These are phyloP conservation scores for Metellina segmentata DNA, from an alignment of 2,888 invertebrate genomes.

Conservation along the genomic window DNA sequence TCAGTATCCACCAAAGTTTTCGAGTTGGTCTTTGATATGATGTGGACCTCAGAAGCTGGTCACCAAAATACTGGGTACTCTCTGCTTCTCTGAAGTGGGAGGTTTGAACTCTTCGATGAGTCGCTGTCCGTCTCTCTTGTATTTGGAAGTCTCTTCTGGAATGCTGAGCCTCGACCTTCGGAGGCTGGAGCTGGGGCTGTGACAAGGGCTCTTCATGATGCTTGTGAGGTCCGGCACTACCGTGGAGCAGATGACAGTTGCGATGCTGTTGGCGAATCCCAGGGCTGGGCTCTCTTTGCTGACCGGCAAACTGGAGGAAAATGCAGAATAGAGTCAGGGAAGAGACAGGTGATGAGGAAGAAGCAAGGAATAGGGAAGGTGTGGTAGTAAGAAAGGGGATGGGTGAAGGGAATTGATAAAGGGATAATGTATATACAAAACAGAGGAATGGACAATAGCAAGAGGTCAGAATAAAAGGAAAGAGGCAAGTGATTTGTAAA, in stretches of 20 bases:
- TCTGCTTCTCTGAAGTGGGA: slow-evolving; percentile 46
- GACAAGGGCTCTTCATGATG: slow-evolving; percentile 64
- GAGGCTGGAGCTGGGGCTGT: slow-evolving; percentile 74
- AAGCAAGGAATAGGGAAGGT: background rate
- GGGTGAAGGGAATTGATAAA: no score
- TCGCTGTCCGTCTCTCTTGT: slow-evolving; percentile 11
- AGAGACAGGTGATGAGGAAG: background rate
- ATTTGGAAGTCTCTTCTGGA: slow-evolving; percentile 59
- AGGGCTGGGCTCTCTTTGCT: slow-evolving; percentile 77
- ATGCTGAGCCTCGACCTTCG: slow-evolving; percentile 74
- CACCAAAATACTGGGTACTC: slow-evolving; percentile 76
- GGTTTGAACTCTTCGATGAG: slow-evolving; percentile 41
- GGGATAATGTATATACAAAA: background rate
- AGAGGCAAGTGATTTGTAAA: no score
- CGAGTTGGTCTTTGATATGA: background rate
- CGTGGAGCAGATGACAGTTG: slow-evolving; percentile 64
- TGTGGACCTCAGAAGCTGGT: slow-evolving; percentile 71
- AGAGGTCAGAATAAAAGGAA: background rate
- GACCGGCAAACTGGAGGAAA: slow-evolving; percentile 71
- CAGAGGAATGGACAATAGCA: background rate
- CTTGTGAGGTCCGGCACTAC: slow-evolving; percentile 63
- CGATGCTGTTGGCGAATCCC: slow-evolving; percentile 72
- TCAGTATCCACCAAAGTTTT: background rate
- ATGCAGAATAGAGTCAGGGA: background rate
- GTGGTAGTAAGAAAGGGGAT: no score